phyloP scores from a whole-genome alignment of 2,113 vertebrate species.

The Canis aureus region DNA sequence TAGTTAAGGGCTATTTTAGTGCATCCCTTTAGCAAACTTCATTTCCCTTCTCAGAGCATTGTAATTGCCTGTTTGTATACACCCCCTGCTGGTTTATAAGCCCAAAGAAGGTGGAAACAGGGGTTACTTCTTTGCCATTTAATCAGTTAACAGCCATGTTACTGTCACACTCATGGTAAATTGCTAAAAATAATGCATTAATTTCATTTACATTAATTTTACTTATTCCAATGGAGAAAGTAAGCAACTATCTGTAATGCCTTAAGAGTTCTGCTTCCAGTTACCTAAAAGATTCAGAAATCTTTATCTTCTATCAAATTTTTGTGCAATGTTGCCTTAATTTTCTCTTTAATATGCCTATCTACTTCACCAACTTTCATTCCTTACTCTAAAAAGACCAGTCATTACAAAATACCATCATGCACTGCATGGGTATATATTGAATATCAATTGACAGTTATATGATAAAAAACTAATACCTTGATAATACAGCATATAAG shows the following conservation, averaged over 20 bases:
- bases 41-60: neutral
- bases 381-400: neutral
- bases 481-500: neutral
- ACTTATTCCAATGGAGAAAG: neutral
- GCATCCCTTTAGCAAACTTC: neutral
- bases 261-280: neutral
- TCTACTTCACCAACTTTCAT: neutral
- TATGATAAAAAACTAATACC: conserved; percentile 6
- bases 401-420: neutral
- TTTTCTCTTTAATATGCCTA: neutral
- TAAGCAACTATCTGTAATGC: neutral
- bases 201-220: neutral
- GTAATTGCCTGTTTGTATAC: neutral
- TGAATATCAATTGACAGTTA: neutral
- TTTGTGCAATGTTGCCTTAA: neutral
- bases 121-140: neutral
- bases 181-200: neutral
- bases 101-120: neutral
- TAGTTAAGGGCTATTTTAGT: neutral
- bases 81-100: neutral
- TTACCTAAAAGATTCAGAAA: neutral
- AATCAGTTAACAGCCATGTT: neutral
- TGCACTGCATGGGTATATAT: neutral
- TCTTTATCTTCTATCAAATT: neutral
- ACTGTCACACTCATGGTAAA: neutral